Percentiles rank a stretch among this genome's conserved stretches.
Evolutionary conservation across 1,140 invertebrate species (phyloP).

Genomic region (Leptopilina clavipes): DNA sequence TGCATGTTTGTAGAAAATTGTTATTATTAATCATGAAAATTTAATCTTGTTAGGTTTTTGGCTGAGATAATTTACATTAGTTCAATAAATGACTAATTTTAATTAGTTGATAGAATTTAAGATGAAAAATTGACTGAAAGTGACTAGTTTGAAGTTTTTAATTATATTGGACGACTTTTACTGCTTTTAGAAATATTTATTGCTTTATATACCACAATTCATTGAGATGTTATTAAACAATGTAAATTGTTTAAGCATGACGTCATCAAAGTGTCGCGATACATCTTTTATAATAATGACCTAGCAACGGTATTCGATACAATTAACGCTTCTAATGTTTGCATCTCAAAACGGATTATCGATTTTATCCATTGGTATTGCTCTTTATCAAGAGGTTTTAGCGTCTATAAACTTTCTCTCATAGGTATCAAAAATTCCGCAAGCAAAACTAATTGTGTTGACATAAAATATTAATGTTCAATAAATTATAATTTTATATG

Average conservation of each 20-base stretch:
- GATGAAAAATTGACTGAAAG: too few relatives aligned
- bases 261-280: constrained; percentile 6
- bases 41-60: too few relatives aligned
- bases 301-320: neutral
- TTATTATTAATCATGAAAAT: too few relatives aligned
- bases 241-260: neutral
- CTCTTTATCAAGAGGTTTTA: neutral
- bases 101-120: too few relatives aligned
- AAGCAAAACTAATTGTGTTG: neutral
- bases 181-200: too few relatives aligned
- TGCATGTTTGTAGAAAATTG: too few relatives aligned
- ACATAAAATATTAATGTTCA: neutral
- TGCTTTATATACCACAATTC: too few relatives aligned
- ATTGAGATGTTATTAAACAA: neutral
- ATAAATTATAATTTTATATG: too few relatives aligned
- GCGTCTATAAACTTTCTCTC: constrained; percentile 2
- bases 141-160: too few relatives aligned
- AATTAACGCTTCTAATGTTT: constrained; percentile 11
- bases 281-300: neutral
- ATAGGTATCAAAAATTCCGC: neutral
- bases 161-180: too few relatives aligned
- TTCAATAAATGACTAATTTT: too few relatives aligned
- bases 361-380: constrained; percentile 15
- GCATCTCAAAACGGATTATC: neutral
- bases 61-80: too few relatives aligned